A percentile compares a stretch with the other conserved stretches of the same genome.
These are phyloP conservation scores for Pteria penguin DNA, from an alignment of 2,888 invertebrate species.

Conservation along the genomic window DNA sequence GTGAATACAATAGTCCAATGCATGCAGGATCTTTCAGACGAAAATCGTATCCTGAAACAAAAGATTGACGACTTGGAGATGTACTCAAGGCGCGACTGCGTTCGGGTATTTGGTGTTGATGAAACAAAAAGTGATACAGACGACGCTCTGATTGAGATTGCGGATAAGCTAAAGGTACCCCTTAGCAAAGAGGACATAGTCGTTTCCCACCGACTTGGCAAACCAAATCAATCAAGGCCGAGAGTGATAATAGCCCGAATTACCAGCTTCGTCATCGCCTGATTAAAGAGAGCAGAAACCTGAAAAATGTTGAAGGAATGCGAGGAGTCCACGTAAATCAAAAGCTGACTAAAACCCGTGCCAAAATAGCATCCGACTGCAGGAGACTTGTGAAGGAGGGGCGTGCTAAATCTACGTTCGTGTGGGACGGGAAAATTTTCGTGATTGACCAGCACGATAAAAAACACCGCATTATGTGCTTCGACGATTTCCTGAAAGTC, in stretches of 20 bases:
- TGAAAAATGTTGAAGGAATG: not conserved
- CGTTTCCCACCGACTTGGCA: constrained; percentile 1
- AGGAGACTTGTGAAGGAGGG: not conserved
- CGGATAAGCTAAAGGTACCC: not conserved
- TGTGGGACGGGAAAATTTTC: not conserved
- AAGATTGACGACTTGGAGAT: constrained; percentile 4
- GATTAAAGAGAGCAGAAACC: constrained; percentile 1
- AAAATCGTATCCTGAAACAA: not conserved
- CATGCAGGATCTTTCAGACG: not conserved
- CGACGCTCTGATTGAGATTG: not conserved
- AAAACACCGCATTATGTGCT: not conserved
- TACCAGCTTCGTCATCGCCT: not conserved
- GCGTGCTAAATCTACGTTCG: not conserved
- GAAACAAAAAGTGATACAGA: not conserved
- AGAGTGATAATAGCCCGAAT: not conserved
- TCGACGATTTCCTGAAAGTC: not conserved
- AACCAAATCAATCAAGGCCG: not conserved
- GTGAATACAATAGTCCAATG: not conserved
- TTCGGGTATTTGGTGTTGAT: not conserved
- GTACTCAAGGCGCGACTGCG: not conserved
- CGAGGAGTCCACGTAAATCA: not conserved
- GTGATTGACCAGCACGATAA: not conserved
- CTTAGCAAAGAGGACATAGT: not conserved
- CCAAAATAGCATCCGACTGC: not conserved
- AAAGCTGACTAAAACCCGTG: not conserved